Evolutionary conservation across 2,888 invertebrate genomes (phyloP), one percentile per base, ranked within the genome.

Genomic region (Perithous albicinctus): DNA sequence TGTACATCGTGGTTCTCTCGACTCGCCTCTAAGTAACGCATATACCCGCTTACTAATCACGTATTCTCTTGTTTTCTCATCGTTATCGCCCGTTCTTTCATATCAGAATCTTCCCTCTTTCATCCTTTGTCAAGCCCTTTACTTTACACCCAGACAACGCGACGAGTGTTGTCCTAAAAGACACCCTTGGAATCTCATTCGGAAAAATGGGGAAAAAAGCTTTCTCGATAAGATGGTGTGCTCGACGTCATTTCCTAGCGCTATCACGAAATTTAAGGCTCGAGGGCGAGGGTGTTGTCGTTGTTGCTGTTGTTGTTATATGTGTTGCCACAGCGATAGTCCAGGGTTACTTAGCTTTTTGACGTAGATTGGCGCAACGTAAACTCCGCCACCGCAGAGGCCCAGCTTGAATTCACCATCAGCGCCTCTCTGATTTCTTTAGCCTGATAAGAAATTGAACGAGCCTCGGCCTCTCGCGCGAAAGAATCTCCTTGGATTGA

Each of bases 21-120:
- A 18, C n/a, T 35, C 46, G 48, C 8, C 29, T 38, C 29, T 38
- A 61, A 8, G 20, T 48, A 51, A 77, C 67, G 73, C 61, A 73
- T 48, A 73, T 48, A 20, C 73, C 51, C 75, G 64, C 51, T 74
- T 66, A 66, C 82, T 82, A 78, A 78, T 78, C 82, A 75, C 75
- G 74, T 75, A 74, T 74, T 48, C 66, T 48, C 64, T 78, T 66
- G 70, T 78, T 82, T 75, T 59, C 56, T 61, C 35, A 32, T 61
- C 51, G 15, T 64, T 77, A 48, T 72, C 59, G 72, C 18, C 23
- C 63, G 2, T 78, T 38, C 20, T 41, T 35, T 59, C n/a, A 23
- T 43, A 12, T 23, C 26, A 12, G 18, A 41, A 43, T 29, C 41
- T 43, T 43, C 38, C 12, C 20, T 5, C 18, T 41, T 2, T n/a